Conservation (phyloP, 2,797 vertebrate species). For the Hemibagrus guttatus region DNA sequence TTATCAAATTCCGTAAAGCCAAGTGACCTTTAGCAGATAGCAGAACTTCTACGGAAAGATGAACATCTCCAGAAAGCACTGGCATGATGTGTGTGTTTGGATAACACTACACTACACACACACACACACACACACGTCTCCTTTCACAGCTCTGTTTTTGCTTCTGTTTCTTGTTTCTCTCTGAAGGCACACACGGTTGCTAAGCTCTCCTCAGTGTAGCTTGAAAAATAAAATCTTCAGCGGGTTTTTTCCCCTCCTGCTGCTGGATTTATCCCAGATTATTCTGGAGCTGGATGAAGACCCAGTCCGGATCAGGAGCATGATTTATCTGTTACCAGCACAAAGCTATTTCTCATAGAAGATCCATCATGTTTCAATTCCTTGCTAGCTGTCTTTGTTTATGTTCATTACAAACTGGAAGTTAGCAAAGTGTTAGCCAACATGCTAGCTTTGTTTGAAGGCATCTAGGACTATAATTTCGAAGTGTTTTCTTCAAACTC, state of each 20-base stretch:
- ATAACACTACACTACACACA: conserved; percentile 1
- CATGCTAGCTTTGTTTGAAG: background rate
- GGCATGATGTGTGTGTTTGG: background rate
- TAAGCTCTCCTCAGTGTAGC: conserved; percentile 38
- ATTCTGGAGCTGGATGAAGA: background rate
- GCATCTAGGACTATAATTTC: background rate
- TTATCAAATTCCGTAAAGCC: background rate
- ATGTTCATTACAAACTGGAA: background rate
- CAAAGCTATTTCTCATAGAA: background rate
- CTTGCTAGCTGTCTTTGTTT: background rate
- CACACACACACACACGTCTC: conserved; percentile 14
- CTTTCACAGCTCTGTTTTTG: conserved; percentile 21
- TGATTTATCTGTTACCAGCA: conserved; percentile 25
- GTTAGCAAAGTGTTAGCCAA: background rate
- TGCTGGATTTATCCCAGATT: background rate
- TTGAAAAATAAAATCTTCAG: conserved; percentile 47
- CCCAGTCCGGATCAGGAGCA: background rate
- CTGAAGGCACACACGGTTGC: conserved; percentile 36
- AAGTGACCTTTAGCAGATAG: background rate
- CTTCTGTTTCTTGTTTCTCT: conserved; percentile 40
- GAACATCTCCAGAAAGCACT: background rate
- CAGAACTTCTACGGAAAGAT: background rate
- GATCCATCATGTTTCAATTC: background rate
- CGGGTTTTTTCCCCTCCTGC: background rate
- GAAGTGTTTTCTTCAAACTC: background rate